Base-by-base conservation (phyloP, 2,888 invertebrate species). In the Auanema freiburgensis region DNA sequence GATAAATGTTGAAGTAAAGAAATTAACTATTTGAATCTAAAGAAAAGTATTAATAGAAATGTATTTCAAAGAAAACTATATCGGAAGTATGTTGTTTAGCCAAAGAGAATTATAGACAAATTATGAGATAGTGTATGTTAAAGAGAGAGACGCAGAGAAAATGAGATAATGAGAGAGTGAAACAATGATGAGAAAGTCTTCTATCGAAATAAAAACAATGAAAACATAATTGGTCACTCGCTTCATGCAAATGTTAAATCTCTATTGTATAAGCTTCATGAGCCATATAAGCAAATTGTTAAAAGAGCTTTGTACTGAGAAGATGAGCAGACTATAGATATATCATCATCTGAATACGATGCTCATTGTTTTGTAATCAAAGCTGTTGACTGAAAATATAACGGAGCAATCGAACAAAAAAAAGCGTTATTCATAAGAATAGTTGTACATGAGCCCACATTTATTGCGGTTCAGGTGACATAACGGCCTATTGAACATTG, bases 111-210 rank as follows among this genome's bases (percentile, higher is more conserved):
- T 10, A 50, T 10, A 16, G 11, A 50, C 16, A 50, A 21, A 50
- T 11, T 16, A 16, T 16, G 52, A 52, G 52, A 46, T 3, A 52
- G 23, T 23, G 52, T 23, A 18, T 23, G 52, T 4, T 5, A 52
- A 24, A 52, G 52, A 8, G 52, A 52, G 23, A 52, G 52, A 52
- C 4, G 4, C 5, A 52, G 23, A 52, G 52, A 52, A 24, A 52
- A 23, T 18, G 46, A 46, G 46, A 43, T 11, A 43, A n/a, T 12
- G 43, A 43, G 43, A 50, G 50, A 50, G 50, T 16, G 50, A 50
- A 16, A 50, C 16, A 50, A 50, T 12, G 50, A 21, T 16, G 50
- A 50, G 50, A 50, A 50, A 16, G 50, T 16, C 16, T 11, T n/a
- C n/a, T 12, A 16, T 16, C 11, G 16, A 50, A 16, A 50, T 12